A percentile compares a stretch with the other conserved stretches of the same genome.
phyloP scores from a whole-genome alignment of 2,113 vertebrate species.

The Tonatia bakeri region DNA sequence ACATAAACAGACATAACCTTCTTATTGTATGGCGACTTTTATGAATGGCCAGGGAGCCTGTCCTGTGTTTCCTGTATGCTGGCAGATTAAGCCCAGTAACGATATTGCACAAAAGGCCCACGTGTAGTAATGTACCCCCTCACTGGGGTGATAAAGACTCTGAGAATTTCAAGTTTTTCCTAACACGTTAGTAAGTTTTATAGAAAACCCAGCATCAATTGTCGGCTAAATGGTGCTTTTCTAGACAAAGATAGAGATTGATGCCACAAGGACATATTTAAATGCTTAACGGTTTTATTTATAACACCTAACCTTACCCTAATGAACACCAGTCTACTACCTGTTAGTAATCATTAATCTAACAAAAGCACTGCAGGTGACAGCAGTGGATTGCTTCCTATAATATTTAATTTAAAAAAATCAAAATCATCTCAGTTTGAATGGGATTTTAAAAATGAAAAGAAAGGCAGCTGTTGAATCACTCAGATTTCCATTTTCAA shows the following conservation, averaged over 20 bases:
- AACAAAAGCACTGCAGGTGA: background rate
- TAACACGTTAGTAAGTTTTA: background rate
- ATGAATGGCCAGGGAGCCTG: background rate
- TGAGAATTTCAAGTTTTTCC: background rate
- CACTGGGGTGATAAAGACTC: background rate
- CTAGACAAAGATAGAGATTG: conserved; percentile 2
- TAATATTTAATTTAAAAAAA: conserved; percentile 27
- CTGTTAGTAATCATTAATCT: conserved; percentile 17
- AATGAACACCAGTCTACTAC: background rate
- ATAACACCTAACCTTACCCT: background rate
- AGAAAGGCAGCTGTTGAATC: background rate
- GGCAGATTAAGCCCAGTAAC: background rate
- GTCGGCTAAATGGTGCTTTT: background rate
- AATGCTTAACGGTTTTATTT: conserved; percentile 13
- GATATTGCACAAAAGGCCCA: background rate
- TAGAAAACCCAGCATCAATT: background rate
- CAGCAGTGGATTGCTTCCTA: conserved; percentile 5
- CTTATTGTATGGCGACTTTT: background rate
- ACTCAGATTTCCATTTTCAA: conserved; percentile 42
- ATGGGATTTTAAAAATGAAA: background rate
- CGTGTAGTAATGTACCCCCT: background rate
- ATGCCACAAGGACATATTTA: background rate
- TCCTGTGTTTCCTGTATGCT: background rate
- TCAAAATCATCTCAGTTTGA: conserved; percentile 19
- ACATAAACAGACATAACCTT: background rate